These are phyloP conservation scores for Lycocorax pyrrhopterus DNA, from an alignment of 2,113 vertebrate genomes.

Conservation along the genomic window DNA sequence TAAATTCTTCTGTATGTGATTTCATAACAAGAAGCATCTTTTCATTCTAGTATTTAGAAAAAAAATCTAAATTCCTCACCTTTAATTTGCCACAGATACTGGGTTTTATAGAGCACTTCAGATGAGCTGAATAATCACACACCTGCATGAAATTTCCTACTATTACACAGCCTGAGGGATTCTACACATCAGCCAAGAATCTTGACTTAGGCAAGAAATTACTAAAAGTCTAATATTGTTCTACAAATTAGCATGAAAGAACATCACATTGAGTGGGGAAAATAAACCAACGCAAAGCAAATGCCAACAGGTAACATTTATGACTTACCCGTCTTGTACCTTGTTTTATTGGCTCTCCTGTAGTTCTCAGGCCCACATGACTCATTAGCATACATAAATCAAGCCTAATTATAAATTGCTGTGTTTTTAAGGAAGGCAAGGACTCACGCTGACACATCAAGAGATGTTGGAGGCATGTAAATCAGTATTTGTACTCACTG, in stretches of 20 bases:
- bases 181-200: conserved; percentile 32
- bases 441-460: not conserved
- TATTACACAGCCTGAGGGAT: not conserved
- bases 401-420: not conserved
- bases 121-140: conserved; percentile 60
- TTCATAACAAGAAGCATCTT: not conserved
- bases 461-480: not conserved
- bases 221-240: not conserved
- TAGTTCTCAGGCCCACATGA: not conserved
- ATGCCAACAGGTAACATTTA: not conserved
- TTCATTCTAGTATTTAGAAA: conserved; percentile 14
- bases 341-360: not conserved
- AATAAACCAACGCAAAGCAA: not conserved
- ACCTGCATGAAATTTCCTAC: conserved; percentile 54
- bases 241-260: not conserved
- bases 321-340: not conserved
- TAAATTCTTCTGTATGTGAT: not conserved
- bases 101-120: conserved; percentile 45
- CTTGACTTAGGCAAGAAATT: conserved; percentile 12
- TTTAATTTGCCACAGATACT: conserved; percentile 41
- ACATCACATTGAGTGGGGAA: not conserved
- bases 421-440: not conserved
- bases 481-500: not conserved
- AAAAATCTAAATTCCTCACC: not conserved
- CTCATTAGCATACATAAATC: not conserved